Evolutionary conservation across 2,888 invertebrate species (phyloP), one percentile per base, ranked within the genome.

Genomic region (Lymantria dispar): DNA sequence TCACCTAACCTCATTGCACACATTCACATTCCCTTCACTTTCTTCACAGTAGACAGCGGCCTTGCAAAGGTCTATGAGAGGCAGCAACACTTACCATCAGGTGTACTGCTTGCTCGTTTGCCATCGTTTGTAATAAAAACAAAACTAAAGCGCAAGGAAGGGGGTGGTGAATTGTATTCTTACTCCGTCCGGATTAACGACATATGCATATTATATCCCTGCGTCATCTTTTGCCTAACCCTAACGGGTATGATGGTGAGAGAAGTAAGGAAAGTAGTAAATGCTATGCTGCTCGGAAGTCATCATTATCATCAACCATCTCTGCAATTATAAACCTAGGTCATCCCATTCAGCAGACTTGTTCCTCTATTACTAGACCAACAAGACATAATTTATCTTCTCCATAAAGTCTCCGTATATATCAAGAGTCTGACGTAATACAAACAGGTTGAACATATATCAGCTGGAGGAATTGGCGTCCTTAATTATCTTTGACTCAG

Each of bases 401-500:
- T 39, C 8, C 1, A 7, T 12, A 5, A 36, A 33, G 44, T 48
- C 43, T 22, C 22, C 2, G 3, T 22, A 22, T 22, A 22, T 33
- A 13, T 11, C 13, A 48, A 22, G 42, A 42, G 14, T 45, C 41
- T 43, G 47, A 10, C 33, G 41, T 36, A n/a, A 11, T 31, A 31
- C 30, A 45, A 48, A 11, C 47, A 41, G 12, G 47, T 41, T 14
- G 31, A 12, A 47, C 30, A 48, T 42, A 57, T 49, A 14, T 14
- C 39, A 38, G 11, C 54, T 47, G 11, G 53, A 3, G 36, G 51
- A 59, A 52, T 50, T 53, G 45, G 48, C 49, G 14, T 45, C 54
- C 52, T 48, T 60, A 64, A 64, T 58, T 57, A 68, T 54, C 53
- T 47, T 42, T 54, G 56, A 52, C 42, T 60, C 56, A 57, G 68